Evolutionary conservation across 92 coral and sea anemone species (phyloP), one percentile per base, ranked within the genome.

Genomic region (Scolanthus callimorphus): DNA sequence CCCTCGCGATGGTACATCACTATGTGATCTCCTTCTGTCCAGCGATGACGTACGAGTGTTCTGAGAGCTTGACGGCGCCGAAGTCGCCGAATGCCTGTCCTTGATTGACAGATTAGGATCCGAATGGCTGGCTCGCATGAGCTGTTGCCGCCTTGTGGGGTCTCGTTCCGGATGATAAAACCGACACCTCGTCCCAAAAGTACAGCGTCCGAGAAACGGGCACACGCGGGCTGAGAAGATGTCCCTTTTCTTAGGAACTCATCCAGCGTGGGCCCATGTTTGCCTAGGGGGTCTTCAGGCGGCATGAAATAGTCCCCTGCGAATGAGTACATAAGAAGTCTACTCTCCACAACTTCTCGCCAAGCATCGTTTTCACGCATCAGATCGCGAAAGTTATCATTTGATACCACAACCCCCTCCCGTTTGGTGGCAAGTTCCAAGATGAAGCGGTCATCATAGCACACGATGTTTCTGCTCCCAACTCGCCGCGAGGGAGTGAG

Each of bases 271-370:
- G 99, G 99, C 2, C 99, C 99, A 20, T 73, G 76, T 24, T 90
- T 69, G 12, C 99, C 99, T 29, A 94, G 70, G 0, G 99, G 99
- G 49, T 94, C 99, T 59, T 89, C 95, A 1, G 99, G 96, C 0
- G 76, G 84, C 99, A 94, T 94, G 51, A 94, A 94, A 31, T 59
- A 59, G 50, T 94, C 88, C 10, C 86, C 82, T 9, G 73, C 95
- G 69, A 94, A 84, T 0, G 86, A 76, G 63, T 84, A 94, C 90
- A 74, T 85, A 45, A 94, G 67, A 1, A 91, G 71, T 27, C 99
- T 71, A 48, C 76, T 77, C 37, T 94, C 99, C 4, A 89, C 89
- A 2, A 91, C 84, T 41, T 84, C 88, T 57, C 66, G 77, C 99
- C 99, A 94, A 30, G 45, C 57, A 0, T 83, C 70, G 49, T 74